Conservation (phyloP, 2,113 vertebrate species). For the Lucifuga dentata region DNA sequence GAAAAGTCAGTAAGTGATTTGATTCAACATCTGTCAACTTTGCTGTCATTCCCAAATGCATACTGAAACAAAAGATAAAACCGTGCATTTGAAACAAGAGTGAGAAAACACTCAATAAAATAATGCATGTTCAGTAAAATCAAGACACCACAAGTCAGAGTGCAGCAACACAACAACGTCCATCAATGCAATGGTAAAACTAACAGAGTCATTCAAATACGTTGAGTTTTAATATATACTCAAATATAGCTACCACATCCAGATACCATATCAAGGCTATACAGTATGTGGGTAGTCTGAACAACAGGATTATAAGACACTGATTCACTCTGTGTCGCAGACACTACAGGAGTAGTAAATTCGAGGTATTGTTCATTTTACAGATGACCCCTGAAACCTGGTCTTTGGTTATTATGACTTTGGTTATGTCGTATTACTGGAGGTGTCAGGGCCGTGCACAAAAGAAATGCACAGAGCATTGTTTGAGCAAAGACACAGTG, state of each 20-base stretch:
- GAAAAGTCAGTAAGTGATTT: conserved; percentile 4
- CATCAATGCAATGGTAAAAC: not conserved
- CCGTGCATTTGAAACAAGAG: too few species aligned
- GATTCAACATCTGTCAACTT: not conserved
- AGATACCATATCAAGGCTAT: too few species aligned
- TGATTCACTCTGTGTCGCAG: too few species aligned
- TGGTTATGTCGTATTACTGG: conserved; percentile 7
- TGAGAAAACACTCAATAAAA: too few species aligned
- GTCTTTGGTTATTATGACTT: not conserved
- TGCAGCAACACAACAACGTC: not conserved
- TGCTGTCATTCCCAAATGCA: not conserved
- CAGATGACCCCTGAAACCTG: not conserved
- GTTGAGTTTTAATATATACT: too few species aligned
- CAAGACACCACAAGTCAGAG: too few species aligned
- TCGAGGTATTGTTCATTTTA: not conserved
- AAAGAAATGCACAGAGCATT: conserved; percentile 16
- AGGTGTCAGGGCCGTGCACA: conserved; percentile 8
- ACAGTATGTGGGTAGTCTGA: not conserved
- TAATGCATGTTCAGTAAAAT: too few species aligned
- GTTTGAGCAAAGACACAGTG: conserved; percentile 37
- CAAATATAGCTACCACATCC: too few species aligned
- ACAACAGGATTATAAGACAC: too few species aligned
- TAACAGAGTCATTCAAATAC: not conserved
- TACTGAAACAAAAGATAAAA: not conserved
- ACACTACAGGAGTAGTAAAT: not conserved